Evolutionary conservation across 2,888 invertebrate genomes (phyloP).

Genomic region (Drosophila quasianomalipes): DNA sequence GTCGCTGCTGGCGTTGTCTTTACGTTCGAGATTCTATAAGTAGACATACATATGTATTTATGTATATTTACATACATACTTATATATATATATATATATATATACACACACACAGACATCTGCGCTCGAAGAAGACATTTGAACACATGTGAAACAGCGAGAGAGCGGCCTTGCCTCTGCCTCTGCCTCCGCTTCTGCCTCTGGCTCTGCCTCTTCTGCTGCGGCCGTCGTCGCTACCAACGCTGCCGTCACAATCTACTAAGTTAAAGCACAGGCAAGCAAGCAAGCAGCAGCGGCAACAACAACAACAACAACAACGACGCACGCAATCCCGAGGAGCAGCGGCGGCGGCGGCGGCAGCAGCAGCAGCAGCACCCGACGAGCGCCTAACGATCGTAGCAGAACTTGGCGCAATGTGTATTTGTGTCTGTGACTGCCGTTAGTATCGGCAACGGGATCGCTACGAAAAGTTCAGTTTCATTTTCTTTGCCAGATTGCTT

Average conservation of each 20-base stretch:
- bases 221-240: constrained; percentile 20
- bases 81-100: constrained; percentile 28
- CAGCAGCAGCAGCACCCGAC: constrained; percentile 38
- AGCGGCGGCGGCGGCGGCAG: constrained; percentile 36
- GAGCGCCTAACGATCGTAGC: constrained; percentile 76
- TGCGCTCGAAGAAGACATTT: constrained; percentile 36
- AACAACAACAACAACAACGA: constrained; percentile 21
- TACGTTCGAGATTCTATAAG: constrained; percentile 72
- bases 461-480: constrained; percentile 80
- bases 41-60: constrained; percentile 62
- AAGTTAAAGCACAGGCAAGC: constrained; percentile 72
- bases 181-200: constrained; percentile 7
- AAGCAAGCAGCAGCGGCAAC: neutral
- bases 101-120: constrained; percentile 30
- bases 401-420: constrained; percentile 54
- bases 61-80: constrained; percentile 62
- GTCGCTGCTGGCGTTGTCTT: constrained; percentile 41
- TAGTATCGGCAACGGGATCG: constrained; percentile 81
- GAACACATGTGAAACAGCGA: constrained; percentile 70
- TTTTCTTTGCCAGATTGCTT: constrained; percentile 72
- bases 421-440: constrained; percentile 66
- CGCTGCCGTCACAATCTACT: constrained; percentile 71
- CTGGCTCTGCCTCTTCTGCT: constrained; percentile 22
- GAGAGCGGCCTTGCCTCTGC: constrained; percentile 30
- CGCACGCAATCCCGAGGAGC: constrained; percentile 43